Evolutionary conservation across 2,797 vertebrate genomes (phyloP), one percentile per base, ranked within the genome.

Genomic region (Enteromius viviparus): DNA sequence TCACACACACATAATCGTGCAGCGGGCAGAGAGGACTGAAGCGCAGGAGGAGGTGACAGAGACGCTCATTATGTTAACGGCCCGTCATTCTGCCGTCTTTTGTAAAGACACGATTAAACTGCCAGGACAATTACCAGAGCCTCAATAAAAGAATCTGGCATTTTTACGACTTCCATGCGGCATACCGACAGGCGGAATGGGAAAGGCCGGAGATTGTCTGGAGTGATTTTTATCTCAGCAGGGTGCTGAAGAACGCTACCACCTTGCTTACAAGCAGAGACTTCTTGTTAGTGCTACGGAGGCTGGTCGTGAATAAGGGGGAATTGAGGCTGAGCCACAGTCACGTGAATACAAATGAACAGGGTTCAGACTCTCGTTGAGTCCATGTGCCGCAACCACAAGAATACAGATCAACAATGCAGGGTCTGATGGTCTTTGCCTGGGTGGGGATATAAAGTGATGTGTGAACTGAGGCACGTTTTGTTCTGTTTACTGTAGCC

Each of bases 321-420:
- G 70, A 68, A 88, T 58, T 77, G 74, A 71, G 82, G 79, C 32
- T 60, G 82, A 75, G 80, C 82, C 69, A 26, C 17, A 17, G 77
- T 86, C 84, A 83, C 49, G 77, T 80, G 83, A 89, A 89, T 89
- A 89, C 85, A 86, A 87, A 87, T 89, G 80, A 86, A 86, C 84
- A 76, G 80, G 79, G 71, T 78, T 78, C 76, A 75, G 74, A 81
- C 72, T 71, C 75, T 49, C 55, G 69, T 70, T 53, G 76, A 26
- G 37, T 66, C 58, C 17, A 62, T 53, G 62, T 76, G 60, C 83
- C n/a, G 34, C 47, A 81, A 81, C 62, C 74, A 40, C 55, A 62
- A 66, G 78, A 85, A 86, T 87, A 86, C 80, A 85, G 84, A 87
- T 87, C 78, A 81, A 86, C 87, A 86, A 81, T 85, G 80, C 80